Percentiles rank a stretch among this genome's conserved stretches.
These are phyloP conservation scores for Pseudorhombus dupliciocellatus DNA, from an alignment of 2,113 vertebrate genomes.

Conservation along the genomic window DNA sequence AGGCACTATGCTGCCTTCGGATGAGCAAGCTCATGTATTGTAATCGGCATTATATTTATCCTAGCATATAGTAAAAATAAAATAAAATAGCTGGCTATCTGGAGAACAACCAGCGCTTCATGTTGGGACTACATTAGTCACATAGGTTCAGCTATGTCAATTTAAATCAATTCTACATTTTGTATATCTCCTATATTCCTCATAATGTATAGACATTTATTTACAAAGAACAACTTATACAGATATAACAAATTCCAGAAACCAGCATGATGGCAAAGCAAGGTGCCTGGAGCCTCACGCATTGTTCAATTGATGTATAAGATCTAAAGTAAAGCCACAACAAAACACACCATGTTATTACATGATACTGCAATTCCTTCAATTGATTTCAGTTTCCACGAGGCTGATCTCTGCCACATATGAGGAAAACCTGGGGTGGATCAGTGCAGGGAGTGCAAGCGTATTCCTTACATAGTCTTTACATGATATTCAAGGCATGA, in stretches of 20 bases:
- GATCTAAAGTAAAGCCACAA: slow-evolving; percentile 23
- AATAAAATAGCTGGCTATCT: no score
- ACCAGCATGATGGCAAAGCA: background rate
- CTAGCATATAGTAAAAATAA: background rate
- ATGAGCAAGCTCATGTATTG: background rate
- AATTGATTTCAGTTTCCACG: slow-evolving; percentile 53
- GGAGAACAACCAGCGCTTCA: background rate
- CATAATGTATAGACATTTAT: background rate
- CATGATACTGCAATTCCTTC: slow-evolving; percentile 45
- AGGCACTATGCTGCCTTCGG: background rate
- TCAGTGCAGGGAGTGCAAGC: slow-evolving; percentile 12
- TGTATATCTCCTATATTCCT: background rate
- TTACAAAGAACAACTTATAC: background rate
- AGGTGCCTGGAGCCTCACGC: background rate
- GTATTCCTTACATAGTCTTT: background rate
- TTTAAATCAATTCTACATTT: slow-evolving; percentile 5
- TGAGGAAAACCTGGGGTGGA: slow-evolving; percentile 66
- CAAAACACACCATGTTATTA: slow-evolving; percentile 36
- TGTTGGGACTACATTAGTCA: background rate
- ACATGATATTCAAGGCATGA: background rate
- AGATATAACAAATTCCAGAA: background rate
- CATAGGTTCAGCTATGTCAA: background rate
- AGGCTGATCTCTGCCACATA: slow-evolving; percentile 46
- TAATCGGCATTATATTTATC: background rate
- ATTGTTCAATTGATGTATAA: slow-evolving; percentile 25